Evolutionary conservation across 2,888 invertebrate genomes (phyloP).

Genomic region (Phytoseiulus persimilis): DNA sequence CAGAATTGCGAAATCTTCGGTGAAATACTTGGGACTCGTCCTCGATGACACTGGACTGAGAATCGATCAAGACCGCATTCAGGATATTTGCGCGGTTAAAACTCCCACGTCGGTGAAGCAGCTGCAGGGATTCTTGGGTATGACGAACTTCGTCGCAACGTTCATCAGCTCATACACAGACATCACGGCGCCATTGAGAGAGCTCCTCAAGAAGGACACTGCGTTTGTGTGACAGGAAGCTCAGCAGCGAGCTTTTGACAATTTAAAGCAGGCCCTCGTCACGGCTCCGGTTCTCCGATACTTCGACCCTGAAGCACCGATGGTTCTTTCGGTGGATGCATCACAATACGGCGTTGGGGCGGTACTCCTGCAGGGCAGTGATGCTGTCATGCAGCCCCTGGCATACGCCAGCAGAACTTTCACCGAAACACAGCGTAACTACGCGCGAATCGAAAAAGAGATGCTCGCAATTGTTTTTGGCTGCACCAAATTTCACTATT

Average conservation of each 20-base stretch:
- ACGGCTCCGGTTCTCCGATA: conserved; percentile 47
- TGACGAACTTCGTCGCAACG: too few species aligned
- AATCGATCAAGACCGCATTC: too few species aligned
- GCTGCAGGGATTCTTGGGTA: too few species aligned
- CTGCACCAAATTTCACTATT: conserved; percentile 45
- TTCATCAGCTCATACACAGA: too few species aligned
- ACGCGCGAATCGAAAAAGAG: conserved; percentile 50
- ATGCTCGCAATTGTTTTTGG: conserved; percentile 45
- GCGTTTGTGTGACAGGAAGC: not conserved
- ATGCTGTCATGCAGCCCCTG: conserved; percentile 45
- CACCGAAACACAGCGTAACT: conserved; percentile 47
- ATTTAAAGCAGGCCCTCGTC: conserved; percentile 47
- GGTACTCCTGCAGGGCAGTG: conserved; percentile 46
- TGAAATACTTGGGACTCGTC: too few species aligned
- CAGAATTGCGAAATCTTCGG: too few species aligned
- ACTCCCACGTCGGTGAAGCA: too few species aligned
- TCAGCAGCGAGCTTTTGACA: conserved; percentile 45
- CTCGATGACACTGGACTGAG: too few species aligned
- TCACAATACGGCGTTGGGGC: conserved; percentile 48
- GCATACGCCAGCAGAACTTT: conserved; percentile 48
- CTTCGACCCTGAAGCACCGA: conserved; percentile 46
- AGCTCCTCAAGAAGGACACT: too few species aligned
- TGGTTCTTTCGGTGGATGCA: conserved; percentile 47
- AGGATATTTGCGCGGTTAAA: too few species aligned
- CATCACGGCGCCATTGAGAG: too few species aligned